Base-by-base conservation (phyloP, 2,797 vertebrate genomes). In the Ataeniobius toweri region DNA sequence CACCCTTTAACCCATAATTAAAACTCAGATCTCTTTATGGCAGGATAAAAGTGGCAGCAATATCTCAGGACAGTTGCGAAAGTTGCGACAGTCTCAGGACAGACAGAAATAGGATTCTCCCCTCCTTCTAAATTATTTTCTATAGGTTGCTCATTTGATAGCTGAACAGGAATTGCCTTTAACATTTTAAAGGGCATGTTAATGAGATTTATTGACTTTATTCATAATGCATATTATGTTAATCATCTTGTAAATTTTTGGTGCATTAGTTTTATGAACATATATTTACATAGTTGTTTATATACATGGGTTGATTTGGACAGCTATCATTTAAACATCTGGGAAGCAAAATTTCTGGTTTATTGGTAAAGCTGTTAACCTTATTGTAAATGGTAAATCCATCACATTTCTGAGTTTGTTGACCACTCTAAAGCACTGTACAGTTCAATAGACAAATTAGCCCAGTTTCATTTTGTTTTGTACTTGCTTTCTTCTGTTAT, bases 121-220 rank as follows among this genome's bases (percentile, higher is more conserved):
- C 24, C 31, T 18, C 14, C 22, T 58, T 26, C 55, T 59, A 8
- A 28, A 28, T 63, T 39, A 24, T 51, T 51, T 53, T 75, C 22
- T 53, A 68, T 53, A 26, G 3, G 8, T 53, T 53, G 13, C 22
- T 51, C 26, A 22, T 74, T 61, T 61, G 44, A 68, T 79, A 58
- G 44, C 14, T 44, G 31, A 72, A 50, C 50, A 48, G 51, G 26
- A 79, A 74, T 36, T n/a, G 16, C 22, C 63, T 79, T 79, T 28
- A 56, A 48, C 61, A 73, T 69, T 68, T 68, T 65, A 68, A 79
- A 73, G 51, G 74, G 67, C 63, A 69, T 39, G 14, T 44, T 76
- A 28, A 14, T 39, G 8, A 68, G 63, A 69, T 28, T 67, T 22
- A 56, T 41, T 69, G 26, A 26, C 67, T 46, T 46, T 46, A 14